A percentile compares a stretch with the other conserved stretches of the same genome.
phyloP scores from a whole-genome alignment of 2,888 invertebrate genomes.

The Chrysotoxum bicinctum region DNA sequence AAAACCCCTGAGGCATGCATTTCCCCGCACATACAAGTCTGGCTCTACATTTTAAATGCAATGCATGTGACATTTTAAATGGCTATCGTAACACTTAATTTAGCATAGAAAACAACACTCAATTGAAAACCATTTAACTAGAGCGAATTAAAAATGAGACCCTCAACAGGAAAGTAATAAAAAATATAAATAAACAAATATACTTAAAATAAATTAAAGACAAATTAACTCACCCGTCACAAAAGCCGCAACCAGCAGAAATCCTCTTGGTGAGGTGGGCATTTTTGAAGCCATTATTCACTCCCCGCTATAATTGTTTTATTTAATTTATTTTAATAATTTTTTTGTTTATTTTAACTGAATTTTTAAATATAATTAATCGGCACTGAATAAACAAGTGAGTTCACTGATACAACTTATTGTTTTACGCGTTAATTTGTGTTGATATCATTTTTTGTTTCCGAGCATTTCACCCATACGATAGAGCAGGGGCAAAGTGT shows the following conservation, averaged over 20 bases:
- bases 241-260: conserved; percentile 50
- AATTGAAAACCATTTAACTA: neutral
- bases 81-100: neutral
- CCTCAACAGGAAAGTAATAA: neutral
- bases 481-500: neutral
- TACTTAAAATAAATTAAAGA: conserved; percentile 1
- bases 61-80: neutral
- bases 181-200: conserved; percentile 12
- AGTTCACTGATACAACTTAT: conserved; percentile 32
- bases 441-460: conserved; percentile 36
- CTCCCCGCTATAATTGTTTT: neutral
- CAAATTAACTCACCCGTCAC: conserved; percentile 60
- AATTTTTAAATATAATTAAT: conserved; percentile 23
- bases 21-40: too few species aligned
- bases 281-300: conserved; percentile 38
- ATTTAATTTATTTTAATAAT: neutral
- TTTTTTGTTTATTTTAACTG: neutral
- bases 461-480: neutral
- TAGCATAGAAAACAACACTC: neutral
- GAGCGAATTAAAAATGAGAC: neutral
- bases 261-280: conserved; percentile 45
- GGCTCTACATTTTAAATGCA: too few species aligned
- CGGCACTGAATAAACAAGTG: conserved; percentile 22
- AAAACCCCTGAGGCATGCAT: too few species aligned
- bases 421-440: conserved; percentile 45